Evolutionary conservation across 2,113 vertebrate species (phyloP).

Genomic region (Heptranchias perlo): DNA sequence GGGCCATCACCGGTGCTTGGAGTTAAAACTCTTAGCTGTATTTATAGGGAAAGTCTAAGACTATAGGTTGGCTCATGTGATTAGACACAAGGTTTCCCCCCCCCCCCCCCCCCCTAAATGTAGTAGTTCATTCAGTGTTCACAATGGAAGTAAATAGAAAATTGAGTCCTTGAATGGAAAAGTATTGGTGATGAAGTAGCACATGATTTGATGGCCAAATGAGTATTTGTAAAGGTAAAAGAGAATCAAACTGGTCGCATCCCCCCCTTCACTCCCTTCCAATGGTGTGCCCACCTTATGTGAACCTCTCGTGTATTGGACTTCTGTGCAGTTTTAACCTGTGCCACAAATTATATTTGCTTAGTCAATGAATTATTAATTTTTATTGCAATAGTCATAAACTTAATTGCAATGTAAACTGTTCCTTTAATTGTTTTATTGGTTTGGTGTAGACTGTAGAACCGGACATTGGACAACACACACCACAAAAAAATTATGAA

Average conservation of each 20-base stretch:
- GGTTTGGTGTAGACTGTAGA: slow-evolving; percentile 31
- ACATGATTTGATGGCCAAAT: neutral
- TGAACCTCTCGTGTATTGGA: neutral
- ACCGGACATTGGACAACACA: neutral
- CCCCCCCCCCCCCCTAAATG: neutral
- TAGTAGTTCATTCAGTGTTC: neutral
- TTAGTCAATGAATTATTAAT: slow-evolving; percentile 33
- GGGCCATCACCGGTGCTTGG: slow-evolving; percentile 12
- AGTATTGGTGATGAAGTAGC: neutral
- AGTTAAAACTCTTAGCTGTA: slow-evolving; percentile 29
- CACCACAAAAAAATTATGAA: neutral
- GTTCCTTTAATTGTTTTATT: neutral
- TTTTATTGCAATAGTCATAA: slow-evolving; percentile 27
- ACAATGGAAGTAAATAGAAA: neutral
- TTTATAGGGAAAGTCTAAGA: slow-evolving; percentile 17
- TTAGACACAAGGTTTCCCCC: neutral
- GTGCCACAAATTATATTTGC: slow-evolving; percentile 32
- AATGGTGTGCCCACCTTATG: neutral
- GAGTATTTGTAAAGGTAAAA: neutral
- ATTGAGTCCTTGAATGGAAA: slow-evolving; percentile 14
- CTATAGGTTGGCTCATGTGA: neutral
- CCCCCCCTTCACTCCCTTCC: neutral
- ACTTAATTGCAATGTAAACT: slow-evolving; percentile 26
- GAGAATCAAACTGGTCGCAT: neutral
- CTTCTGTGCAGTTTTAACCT: slow-evolving; percentile 16